These are phyloP conservation scores for Cydia fagiglandana DNA, from an alignment of 1,140 invertebrate species.

Conservation along the genomic window DNA sequence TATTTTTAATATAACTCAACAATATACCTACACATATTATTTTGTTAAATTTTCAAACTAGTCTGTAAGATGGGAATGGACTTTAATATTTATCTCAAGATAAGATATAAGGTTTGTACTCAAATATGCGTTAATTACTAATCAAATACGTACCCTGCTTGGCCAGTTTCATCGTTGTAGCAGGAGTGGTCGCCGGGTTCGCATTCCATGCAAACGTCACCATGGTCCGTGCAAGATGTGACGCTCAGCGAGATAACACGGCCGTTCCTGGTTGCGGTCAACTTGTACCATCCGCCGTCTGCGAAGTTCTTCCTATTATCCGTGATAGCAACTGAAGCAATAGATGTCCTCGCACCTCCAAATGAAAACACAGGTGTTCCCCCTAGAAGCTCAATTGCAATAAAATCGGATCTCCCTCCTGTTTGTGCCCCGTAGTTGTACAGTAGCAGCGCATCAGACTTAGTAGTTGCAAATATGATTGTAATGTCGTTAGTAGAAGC, in stretches of 20 bases:
- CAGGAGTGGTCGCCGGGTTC: constrained; percentile 88
- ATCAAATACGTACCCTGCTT: constrained; percentile 83
- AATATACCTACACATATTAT: too few relatives aligned
- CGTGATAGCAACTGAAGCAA: constrained; percentile 86
- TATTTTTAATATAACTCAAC: too few relatives aligned
- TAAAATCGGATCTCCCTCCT: constrained; percentile 94
- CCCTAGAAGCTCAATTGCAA: constrained; percentile 92
- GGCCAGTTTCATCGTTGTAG: constrained; percentile 91
- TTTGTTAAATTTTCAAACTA: neutral
- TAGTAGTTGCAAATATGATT: constrained; percentile 94
- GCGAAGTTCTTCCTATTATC: constrained; percentile 83
- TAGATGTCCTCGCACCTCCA: constrained; percentile 91
- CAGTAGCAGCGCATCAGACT: constrained; percentile 89
- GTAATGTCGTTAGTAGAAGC: constrained; percentile 94
- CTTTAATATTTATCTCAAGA: constrained; percentile 1
- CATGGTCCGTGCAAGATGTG: constrained; percentile 89
- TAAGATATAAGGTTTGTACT: too few relatives aligned
- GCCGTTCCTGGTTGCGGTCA: constrained; percentile 94
- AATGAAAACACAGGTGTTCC: constrained; percentile 93
- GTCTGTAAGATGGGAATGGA: constrained; percentile 25
- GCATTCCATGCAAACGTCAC: constrained; percentile 92
- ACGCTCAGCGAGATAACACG: constrained; percentile 91
- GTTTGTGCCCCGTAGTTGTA: constrained; percentile 94
- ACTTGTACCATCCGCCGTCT: constrained; percentile 94
- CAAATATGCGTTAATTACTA: too few relatives aligned